Evolutionary conservation across 2,113 vertebrate species (phyloP), one percentile per base, ranked within the genome.

Genomic region (Tichodroma muraria): DNA sequence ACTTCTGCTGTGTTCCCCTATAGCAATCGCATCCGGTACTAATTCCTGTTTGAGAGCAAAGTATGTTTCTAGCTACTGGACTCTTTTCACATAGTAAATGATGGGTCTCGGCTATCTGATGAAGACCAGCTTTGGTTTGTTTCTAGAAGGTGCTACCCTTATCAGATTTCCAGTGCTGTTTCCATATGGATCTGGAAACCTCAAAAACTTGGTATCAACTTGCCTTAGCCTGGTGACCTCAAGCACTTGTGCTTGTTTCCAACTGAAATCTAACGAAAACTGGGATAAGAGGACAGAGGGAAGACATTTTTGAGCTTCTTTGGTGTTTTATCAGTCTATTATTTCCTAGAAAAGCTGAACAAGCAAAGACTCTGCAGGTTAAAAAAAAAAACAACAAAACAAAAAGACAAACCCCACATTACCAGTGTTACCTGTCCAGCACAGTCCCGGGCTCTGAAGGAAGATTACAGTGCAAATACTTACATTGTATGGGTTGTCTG

Each of bases 401-500:
- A 30, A 30, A 35, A 19, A n/a, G 0, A 22, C 13, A 52, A 44
- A 13, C 2, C 9, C 2, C 22, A 13, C 12, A 16, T 45, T 42
- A 37, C 28, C 27, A 23, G 6, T 47, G 31, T 53, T 80, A 52
- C 60, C 40, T 71, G 25, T 38, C 57, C 31, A 14, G 50, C 64
- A 10, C 22, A 45, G 38, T 37, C 50, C 71, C 0, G 0, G 35
- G 25, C 53, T 72, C 56, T 38, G 27, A 59, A 70, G 49, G 35
- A 57, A 73, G 31, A 35, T 78, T 27, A 44, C 27, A 44, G 21
- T 64, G 54, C 12, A 37, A 63, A 73, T 75, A 95, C 99, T 98
- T 97, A 99, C 99, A 2, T 99, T 98, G 61, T 99, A 99, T 27
- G 99, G 99, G 90, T 99, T 99, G 60, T 99, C 98, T 2, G 99